Evolutionary conservation across 2,113 vertebrate genomes (phyloP).

Genomic region (Centropus bengalensis): DNA sequence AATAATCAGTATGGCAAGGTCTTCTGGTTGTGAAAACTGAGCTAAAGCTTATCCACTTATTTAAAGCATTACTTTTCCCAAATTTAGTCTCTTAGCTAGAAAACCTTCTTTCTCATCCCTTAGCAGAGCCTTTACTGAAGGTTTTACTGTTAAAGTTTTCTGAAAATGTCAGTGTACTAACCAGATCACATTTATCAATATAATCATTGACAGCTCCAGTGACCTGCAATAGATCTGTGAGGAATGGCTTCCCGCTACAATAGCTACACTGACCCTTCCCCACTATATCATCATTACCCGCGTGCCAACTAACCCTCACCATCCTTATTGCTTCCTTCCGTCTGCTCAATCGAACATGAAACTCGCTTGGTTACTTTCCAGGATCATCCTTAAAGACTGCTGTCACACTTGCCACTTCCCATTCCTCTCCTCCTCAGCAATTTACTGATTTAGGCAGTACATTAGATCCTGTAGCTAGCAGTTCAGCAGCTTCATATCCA

Average conservation of each 20-base stretch:
- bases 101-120: not conserved
- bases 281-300: conserved; percentile 37
- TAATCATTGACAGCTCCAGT: not conserved
- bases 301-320: conserved; percentile 16
- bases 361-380: not conserved
- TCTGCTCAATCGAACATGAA: conserved; percentile 7
- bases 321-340: conserved; percentile 23
- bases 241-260: conserved; percentile 4
- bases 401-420: conserved; percentile 37
- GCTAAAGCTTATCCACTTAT: not conserved
- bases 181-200: conserved; percentile 41
- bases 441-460: not conserved
- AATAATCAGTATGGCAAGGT: not conserved
- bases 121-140: not conserved
- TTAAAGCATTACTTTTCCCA: not conserved
- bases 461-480: not conserved
- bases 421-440: conserved; percentile 16
- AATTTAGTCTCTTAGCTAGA: not conserved
- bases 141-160: conserved; percentile 1
- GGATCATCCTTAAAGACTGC: not conserved
- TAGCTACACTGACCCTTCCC: not conserved
- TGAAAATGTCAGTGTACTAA: conserved; percentile 35
- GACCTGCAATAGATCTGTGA: conserved; percentile 33
- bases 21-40: conserved; percentile 25
- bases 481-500: not conserved